Percentiles rank a stretch among this genome's conserved stretches.
These are phyloP conservation scores for Botia almorhae DNA, from an alignment of 2,797 vertebrate genomes.

Conservation along the genomic window DNA sequence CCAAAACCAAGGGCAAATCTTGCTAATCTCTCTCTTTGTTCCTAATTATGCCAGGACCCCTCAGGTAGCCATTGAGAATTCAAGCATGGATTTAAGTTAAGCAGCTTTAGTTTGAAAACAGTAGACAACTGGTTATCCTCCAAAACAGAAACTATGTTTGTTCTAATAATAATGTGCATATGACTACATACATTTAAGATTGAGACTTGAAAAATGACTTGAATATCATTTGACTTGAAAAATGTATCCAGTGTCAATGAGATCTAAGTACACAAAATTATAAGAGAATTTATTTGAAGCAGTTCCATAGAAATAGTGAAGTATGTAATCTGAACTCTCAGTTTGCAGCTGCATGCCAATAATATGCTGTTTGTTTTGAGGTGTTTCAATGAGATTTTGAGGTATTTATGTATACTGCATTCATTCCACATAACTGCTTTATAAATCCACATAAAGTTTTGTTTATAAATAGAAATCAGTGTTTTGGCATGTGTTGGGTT, in stretches of 20 bases:
- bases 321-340: background rate
- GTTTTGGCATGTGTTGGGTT: slow-evolving; percentile 67
- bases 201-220: too few species aligned
- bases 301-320: background rate
- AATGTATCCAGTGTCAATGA: background rate
- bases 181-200: slow-evolving; percentile 71
- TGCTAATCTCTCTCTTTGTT: slow-evolving; percentile 50
- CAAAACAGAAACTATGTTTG: slow-evolving; percentile 73
- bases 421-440: background rate
- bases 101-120: slow-evolving; percentile 66
- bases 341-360: background rate
- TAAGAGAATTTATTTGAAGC: background rate
- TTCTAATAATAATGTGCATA: slow-evolving; percentile 74
- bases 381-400: too few species aligned
- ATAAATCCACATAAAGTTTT: slow-evolving; percentile 57
- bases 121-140: slow-evolving; percentile 71
- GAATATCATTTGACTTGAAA: background rate
- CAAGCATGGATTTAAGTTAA: slow-evolving; percentile 68
- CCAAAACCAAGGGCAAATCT: slow-evolving; percentile 44
- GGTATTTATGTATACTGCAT: background rate
- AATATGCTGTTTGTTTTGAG: background rate
- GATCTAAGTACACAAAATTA: background rate
- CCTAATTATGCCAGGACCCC: slow-evolving; percentile 45
- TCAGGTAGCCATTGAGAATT: slow-evolving; percentile 68
- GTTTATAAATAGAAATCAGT: slow-evolving; percentile 70